Evolutionary conservation across 2,113 vertebrate species (phyloP), one percentile per base, ranked within the genome.

Genomic region (Nothocercus julius): DNA sequence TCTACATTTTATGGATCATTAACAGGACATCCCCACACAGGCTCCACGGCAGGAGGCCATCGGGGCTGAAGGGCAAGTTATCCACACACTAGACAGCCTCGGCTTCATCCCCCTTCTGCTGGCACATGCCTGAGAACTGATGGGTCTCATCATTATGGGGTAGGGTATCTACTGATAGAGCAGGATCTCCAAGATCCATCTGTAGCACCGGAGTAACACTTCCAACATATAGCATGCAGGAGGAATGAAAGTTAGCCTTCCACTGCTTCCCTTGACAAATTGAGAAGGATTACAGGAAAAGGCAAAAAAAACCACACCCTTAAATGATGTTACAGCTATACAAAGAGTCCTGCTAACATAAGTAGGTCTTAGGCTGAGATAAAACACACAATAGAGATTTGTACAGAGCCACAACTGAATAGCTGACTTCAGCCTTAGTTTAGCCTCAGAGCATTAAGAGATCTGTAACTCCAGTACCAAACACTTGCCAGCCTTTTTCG

Each of bases 371-470:
- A 1, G 42, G 34, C 67, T 62, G 72, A 90, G 81, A 88, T 89
- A 87, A 58, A 95, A 90, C 72, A 81, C 74, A 89, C 85, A 85
- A 88, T 42, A 51, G 7, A 53, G 76, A 53, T 34, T 61, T 17
- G 47, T 53, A 63, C 15, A 75, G 38, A 94, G 27, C 77, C 59
- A 19, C 74, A 42, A 49, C 85, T 51, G 40, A 84, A 90, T 69
- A 89, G 74, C 90, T 92, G 87, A 86, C 85, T 93, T 78, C 79
- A 95, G 82, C 93, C 85, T 86, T 4, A 8, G 34, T 81, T 89
- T 92, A 88, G 74, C 85, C 90, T 84, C 92, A 44, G 70, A 93
- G 45, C 80, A 87, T 66, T 44, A 75, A 58, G 51, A 77, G 42
- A 42, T 59, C 73, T 63, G 89, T 79, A 58, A 85, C 78, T 85